phyloP scores from a whole-genome alignment of 2,797 vertebrate species.

The Apogon talboti region DNA sequence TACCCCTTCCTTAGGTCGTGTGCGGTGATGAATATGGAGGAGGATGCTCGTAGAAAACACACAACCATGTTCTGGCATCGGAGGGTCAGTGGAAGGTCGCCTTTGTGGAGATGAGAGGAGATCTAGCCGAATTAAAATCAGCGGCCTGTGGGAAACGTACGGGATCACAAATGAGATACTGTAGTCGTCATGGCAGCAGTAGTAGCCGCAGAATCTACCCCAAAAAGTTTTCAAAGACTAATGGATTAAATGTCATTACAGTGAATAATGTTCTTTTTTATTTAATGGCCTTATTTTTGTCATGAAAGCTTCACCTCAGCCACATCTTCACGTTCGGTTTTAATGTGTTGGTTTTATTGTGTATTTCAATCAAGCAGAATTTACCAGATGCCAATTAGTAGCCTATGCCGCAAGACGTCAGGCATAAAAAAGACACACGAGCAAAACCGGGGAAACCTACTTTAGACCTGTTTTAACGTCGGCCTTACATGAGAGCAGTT shows the following conservation, averaged over 20 bases:
- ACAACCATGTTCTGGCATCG: slow-evolving; percentile 24
- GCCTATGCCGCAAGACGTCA: slow-evolving; percentile 10
- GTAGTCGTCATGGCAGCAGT: neutral
- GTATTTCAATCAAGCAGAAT: slow-evolving; percentile 27
- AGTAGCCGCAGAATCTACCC: too few relatives aligned
- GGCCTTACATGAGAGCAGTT: slow-evolving; percentile 54
- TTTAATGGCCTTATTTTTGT: too few relatives aligned
- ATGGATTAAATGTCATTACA: too few relatives aligned
- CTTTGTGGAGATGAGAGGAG: slow-evolving; percentile 40
- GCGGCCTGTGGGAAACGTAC: slow-evolving; percentile 1
- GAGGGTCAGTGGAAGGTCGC: slow-evolving; percentile 30
- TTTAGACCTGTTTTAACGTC: slow-evolving; percentile 29
- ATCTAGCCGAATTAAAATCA: slow-evolving; percentile 31
- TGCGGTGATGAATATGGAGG: slow-evolving; percentile 55
- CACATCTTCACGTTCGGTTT: too few relatives aligned
- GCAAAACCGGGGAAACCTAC: slow-evolving; percentile 3
- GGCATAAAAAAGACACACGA: too few relatives aligned
- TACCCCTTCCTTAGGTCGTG: slow-evolving; percentile 26
- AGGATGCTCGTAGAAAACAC: slow-evolving; percentile 28
- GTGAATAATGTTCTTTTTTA: too few relatives aligned
- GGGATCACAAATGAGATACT: neutral
- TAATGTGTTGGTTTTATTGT: neutral
- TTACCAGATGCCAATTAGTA: slow-evolving; percentile 62
- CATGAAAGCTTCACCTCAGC: too few relatives aligned
- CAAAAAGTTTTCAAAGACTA: too few relatives aligned